Percentiles rank a stretch among this genome's conserved stretches.
phyloP scores from a whole-genome alignment of 2,888 invertebrate genomes.

The Phlogophora meticulosa region DNA sequence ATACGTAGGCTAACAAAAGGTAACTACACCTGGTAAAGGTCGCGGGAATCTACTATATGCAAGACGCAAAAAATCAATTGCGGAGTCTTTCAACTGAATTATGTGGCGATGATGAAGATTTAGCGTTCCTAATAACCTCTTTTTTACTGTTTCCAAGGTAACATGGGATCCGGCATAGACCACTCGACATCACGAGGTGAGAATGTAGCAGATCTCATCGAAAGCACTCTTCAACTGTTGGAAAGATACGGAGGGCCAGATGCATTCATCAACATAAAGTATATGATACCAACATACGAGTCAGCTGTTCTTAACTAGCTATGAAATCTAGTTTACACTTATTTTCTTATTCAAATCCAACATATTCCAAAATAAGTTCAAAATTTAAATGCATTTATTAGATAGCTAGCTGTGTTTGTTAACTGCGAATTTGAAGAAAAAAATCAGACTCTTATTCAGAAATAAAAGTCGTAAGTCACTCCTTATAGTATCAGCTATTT shows the following conservation, averaged over 20 bases:
- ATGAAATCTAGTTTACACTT: conserved; percentile 18
- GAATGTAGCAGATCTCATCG: conserved; percentile 97
- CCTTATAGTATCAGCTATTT: no score
- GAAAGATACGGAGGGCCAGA: conserved; percentile 98
- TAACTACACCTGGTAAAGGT: no score
- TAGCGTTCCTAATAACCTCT: no score
- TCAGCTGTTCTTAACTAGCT: conserved; percentile 95
- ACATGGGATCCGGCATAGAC: conserved; percentile 97
- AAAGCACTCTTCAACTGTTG: conserved; percentile 97
- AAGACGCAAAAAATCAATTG: no score
- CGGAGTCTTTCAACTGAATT: no score
- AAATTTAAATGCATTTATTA: background rate
- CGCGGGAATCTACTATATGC: no score
- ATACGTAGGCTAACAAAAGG: no score
- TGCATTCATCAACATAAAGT: conserved; percentile 99
- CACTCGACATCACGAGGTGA: conserved; percentile 96
- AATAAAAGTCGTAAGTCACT: no score
- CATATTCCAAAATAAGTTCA: conserved; percentile 19
- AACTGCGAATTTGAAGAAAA: no score
- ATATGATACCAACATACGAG: conserved; percentile 99
- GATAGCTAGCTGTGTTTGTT: no score
- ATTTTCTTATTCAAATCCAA: conserved; percentile 34
- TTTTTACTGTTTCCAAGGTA: conserved; percentile 90
- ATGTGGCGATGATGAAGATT: no score
- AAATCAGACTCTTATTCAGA: no score